Conservation (phyloP, 1,140 invertebrate genomes). For the Saccostrea echinata region DNA sequence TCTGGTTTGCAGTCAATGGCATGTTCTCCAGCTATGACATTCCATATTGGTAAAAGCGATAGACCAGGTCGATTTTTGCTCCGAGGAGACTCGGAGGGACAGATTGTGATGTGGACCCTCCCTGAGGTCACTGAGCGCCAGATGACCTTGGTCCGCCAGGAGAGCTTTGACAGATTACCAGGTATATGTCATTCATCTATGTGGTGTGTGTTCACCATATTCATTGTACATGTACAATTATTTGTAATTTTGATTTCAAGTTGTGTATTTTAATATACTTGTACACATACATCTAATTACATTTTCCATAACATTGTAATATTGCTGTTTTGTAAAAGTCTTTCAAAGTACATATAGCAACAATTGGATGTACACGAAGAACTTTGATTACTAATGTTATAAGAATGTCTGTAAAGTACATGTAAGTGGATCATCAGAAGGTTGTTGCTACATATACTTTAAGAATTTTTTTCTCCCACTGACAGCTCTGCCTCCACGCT, state of each 20-base stretch:
- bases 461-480: conserved; percentile 35
- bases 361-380: too few species aligned
- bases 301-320: neutral
- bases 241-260: neutral
- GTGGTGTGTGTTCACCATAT: neutral
- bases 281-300: neutral
- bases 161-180: conserved; percentile 81
- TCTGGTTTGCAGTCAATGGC: conserved; percentile 86
- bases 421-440: too few species aligned
- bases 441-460: too few species aligned
- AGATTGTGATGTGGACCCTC: conserved; percentile 93
- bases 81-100: conserved; percentile 93
- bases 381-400: too few species aligned
- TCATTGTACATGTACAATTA: neutral
- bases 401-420: too few species aligned
- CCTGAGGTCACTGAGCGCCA: conserved; percentile 87
- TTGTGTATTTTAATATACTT: too few species aligned
- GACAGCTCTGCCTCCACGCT: conserved; percentile 83
- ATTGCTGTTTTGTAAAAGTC: neutral
- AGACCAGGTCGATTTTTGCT: conserved; percentile 84
- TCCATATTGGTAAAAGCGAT: conserved; percentile 83
- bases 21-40: conserved; percentile 93
- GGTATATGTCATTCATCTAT: conserved; percentile 68
- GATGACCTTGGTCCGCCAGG: conserved; percentile 84
- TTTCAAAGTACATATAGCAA: too few species aligned